These are phyloP conservation scores for Criorhina ranunculi DNA, from an alignment of 2,888 invertebrate species.

Conservation along the genomic window DNA sequence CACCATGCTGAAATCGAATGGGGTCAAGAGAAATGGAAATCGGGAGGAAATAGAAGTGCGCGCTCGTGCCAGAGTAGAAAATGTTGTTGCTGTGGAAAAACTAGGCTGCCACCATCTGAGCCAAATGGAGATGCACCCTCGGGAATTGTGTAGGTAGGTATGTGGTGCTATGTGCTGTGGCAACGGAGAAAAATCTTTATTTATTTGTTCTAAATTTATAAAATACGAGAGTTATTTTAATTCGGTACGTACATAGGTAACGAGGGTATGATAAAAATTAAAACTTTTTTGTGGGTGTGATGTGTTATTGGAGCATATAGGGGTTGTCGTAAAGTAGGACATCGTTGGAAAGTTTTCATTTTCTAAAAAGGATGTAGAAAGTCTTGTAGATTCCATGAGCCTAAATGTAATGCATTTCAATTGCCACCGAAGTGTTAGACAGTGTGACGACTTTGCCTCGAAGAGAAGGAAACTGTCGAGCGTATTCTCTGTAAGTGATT, in stretches of 20 bases:
- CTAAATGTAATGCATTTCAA: too few species aligned
- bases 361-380: too few species aligned
- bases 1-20: constrained; percentile 60
- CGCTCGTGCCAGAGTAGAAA: constrained; percentile 28
- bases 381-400: too few species aligned
- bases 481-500: too few species aligned
- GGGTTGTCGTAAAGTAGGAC: background rate
- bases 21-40: constrained; percentile 71
- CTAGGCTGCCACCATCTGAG: constrained; percentile 38
- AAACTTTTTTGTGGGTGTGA: background rate
- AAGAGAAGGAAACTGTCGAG: too few species aligned
- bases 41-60: constrained; percentile 53
- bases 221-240: constrained; percentile 20
- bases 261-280: background rate
- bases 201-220: constrained; percentile 38
- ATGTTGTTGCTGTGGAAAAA: constrained; percentile 39
- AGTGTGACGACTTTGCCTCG: too few species aligned
- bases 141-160: background rate
- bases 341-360: too few species aligned
- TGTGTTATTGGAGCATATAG: background rate
- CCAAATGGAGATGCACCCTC: constrained; percentile 23
- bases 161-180: background rate
- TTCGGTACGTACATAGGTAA: background rate
- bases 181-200: constrained; percentile 5
- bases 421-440: too few species aligned